These are phyloP conservation scores for Chloropsis hardwickii DNA, from an alignment of 2,113 vertebrate species.

Conservation along the genomic window DNA sequence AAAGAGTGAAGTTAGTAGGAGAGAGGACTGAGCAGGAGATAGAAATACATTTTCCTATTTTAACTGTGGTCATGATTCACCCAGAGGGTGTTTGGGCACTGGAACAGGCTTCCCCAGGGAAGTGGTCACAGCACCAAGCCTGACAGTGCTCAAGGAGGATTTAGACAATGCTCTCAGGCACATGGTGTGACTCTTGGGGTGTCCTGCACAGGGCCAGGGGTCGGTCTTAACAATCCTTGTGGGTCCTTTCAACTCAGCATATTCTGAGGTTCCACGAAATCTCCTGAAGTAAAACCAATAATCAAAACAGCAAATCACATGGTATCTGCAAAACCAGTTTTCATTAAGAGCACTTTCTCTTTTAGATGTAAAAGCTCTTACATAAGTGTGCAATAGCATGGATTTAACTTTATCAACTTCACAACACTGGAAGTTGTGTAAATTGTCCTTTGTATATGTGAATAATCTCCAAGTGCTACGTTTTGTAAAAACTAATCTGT, in stretches of 20 bases:
- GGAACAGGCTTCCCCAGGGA: background rate
- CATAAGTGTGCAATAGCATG: accelerated
- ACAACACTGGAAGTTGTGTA: background rate
- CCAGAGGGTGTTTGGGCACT: background rate
- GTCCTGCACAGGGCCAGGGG: background rate
- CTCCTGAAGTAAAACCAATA: background rate
- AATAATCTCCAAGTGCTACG: background rate
- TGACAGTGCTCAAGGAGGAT: background rate
- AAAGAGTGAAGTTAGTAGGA: background rate
- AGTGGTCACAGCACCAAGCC: background rate
- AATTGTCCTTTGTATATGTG: background rate
- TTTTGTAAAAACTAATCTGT: background rate
- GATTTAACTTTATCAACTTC: background rate
- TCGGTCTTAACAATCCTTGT: background rate
- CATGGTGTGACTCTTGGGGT: background rate
- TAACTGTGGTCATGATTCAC: background rate
- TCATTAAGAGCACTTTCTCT: background rate
- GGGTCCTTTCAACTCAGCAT: background rate
- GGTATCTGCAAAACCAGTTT: background rate
- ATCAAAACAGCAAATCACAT: background rate
- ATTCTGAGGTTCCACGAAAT: background rate
- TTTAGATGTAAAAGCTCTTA: background rate
- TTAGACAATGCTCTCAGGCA: background rate
- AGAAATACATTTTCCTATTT: background rate
- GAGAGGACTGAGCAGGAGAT: background rate